These are phyloP conservation scores for Silurus aristotelis DNA, from an alignment of 2,797 vertebrate genomes.

Conservation along the genomic window DNA sequence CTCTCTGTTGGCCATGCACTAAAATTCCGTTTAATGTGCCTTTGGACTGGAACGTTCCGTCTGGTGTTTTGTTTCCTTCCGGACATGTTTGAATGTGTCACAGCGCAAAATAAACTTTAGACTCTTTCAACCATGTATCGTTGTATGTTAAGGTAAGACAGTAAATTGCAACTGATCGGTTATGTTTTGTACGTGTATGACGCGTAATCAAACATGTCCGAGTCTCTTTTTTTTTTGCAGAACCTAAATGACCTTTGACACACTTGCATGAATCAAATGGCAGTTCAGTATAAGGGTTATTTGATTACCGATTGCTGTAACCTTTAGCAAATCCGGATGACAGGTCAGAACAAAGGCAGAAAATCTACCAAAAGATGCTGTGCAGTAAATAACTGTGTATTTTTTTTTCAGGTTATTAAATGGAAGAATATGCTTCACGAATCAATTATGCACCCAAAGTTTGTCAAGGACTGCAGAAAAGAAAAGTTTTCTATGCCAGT, in stretches of 20 bases:
- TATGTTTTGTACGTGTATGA: not conserved
- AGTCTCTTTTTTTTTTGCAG: not conserved
- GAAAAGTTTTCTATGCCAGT: conserved; percentile 10
- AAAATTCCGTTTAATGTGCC: not conserved
- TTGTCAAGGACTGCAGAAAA: conserved; percentile 28
- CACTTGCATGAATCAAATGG: not conserved
- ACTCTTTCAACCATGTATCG: conserved; percentile 61
- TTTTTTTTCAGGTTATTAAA: conserved; percentile 19
- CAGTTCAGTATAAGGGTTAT: not conserved
- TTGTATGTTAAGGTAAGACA: conserved; percentile 60
- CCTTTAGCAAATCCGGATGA: not conserved
- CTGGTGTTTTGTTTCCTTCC: conserved; percentile 42
- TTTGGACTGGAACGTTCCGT: not conserved
- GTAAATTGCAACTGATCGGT: not conserved
- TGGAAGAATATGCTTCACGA: conserved; percentile 21
- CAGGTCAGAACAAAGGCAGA: not conserved
- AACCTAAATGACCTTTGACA: conserved; percentile 40
- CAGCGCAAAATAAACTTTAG: not conserved
- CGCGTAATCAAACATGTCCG: not conserved
- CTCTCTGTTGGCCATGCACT: not conserved
- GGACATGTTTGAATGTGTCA: conserved; percentile 47
- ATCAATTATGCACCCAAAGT: conserved; percentile 16
- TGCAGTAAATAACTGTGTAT: not conserved
- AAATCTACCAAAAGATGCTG: not conserved
- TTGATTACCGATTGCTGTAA: not conserved